Base-by-base conservation (phyloP, 1,140 invertebrate species). In the Drosophila murphyi region DNA sequence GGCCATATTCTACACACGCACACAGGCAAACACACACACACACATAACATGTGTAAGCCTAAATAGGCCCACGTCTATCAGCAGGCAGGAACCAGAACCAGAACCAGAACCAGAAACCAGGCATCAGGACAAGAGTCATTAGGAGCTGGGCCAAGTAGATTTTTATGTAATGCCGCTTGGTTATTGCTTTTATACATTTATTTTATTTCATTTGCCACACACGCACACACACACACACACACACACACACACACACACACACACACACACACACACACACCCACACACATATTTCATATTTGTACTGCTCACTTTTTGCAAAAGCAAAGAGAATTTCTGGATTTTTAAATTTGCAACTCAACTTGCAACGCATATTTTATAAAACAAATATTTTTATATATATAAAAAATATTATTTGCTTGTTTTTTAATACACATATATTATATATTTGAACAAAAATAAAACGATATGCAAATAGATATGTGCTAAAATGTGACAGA, bases 121-220 rank as follows among this genome's bases (percentile, higher is more conserved):
- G 31, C 28, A 51, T 28, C 54, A 68, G 70, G 59, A 70, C 83
- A 79, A 82, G 43, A 74, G 72, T 74, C 74, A 89, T 85, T 81
- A 89, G 79, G 69, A 74, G 79, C 74, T 71, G 62, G 82, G 76
- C 78, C 86, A 89, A 89, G 85, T 90, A 89, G 86, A 89, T 89
- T 89, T 89, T 89, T 89, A 89, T 89, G 85, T 89, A 85, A 89
- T 89, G 85, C 85, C 75, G 85, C 86, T 89, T 73, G 85, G 86
- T 89, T 88, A 88, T 89, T 89, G 85, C 85, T 89, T 89, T 79
- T 76, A 78, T 89, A 85, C 85, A 89, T 90, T 89, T 89, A 85
- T 89, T 89, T 89, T 78, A 85, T 89, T 89, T 88, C 80, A 85
- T 85, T 85, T 81, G 63, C 67, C 70, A 8, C 67, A 83, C 68